A percentile compares a stretch with the other conserved stretches of the same genome.
phyloP scores from a whole-genome alignment of 2,797 vertebrate genomes.

The Centropyge bicolor region DNA sequence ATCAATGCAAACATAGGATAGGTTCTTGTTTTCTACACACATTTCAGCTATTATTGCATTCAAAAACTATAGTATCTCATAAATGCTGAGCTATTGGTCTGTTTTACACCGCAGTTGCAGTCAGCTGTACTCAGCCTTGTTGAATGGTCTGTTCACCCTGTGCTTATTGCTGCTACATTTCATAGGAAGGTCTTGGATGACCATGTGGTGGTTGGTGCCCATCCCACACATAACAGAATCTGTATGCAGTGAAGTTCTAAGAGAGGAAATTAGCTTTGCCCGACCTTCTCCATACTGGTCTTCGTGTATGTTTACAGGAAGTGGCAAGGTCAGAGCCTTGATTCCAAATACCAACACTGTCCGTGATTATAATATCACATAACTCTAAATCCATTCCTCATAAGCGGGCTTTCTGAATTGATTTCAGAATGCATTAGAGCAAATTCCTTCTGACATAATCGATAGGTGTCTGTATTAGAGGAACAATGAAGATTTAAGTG shows the following conservation, averaged over 20 bases:
- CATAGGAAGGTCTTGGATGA: not conserved
- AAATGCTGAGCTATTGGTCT: not conserved
- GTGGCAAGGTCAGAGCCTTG: not conserved
- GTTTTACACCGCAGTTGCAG: not conserved
- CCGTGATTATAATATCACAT: not conserved
- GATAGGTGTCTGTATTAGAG: slow-evolving; percentile 36
- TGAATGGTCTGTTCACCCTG: not conserved
- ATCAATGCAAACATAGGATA: not conserved
- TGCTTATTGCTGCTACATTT: not conserved
- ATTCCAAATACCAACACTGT: not conserved
- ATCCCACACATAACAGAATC: not conserved
- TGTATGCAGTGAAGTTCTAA: not conserved
- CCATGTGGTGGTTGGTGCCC: not conserved
- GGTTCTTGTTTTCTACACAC: not conserved
- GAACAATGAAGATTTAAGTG: slow-evolving; percentile 35
- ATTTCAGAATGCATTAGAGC: slow-evolving; percentile 48
- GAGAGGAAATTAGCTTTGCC: not conserved
- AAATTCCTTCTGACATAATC: slow-evolving; percentile 24
- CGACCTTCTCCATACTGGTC: not conserved
- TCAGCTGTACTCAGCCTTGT: not conserved
- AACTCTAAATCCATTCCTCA: slow-evolving; percentile 13
- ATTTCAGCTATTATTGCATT: not conserved
- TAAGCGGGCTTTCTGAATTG: slow-evolving; percentile 24
- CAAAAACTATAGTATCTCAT: not conserved
- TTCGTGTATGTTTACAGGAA: not conserved